Base-by-base conservation (phyloP, 2,888 invertebrate species). In the Hirtodrosophila histrioides region DNA sequence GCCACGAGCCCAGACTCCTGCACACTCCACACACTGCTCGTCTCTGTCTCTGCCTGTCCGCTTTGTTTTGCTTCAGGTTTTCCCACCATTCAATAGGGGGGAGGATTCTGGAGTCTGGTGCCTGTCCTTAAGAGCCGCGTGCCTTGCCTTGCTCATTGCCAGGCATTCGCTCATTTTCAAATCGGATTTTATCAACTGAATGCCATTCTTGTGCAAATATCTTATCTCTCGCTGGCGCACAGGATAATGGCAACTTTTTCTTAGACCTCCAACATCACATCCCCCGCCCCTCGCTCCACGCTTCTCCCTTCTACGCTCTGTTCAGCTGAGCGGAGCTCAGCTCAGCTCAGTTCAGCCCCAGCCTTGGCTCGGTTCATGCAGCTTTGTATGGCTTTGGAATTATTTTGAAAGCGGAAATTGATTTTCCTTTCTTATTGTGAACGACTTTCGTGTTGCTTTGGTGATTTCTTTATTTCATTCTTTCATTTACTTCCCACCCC, bases 91-190 rank as follows among this genome's bases (percentile, higher is more conserved):
- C 27, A 27, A 27, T 27, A 2, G 27, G 27, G 27, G 27, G 6
- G 6, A 27, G 6, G 27, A 27, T 1, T 56, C 55, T 49, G 17
- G 17, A 17, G 17, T 35, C 36, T 49, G 17, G 17, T 1, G 17
- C 29, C 36, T 48, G 58, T 66, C 45, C 51, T 12, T 49, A 35
- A 17, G 17, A 39, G 46, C 67, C 62, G 56, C 76, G 44, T 67
- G 51, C 66, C 51, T 36, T 40, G 24, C 44, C 23, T 63, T 64
- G 49, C 88, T 75, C 86, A 83, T 82, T 87, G 87, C 87, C 81
- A 87, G 88, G 87, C 83, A 89, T 89, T 89, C 89, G 89, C 88
- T 89, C 89, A 88, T 88, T 88, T 89, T 89, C 88, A 89, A 88
- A 88, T 89, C 88, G 89, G 89, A 89, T 88, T 88, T 89, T 85